These are phyloP conservation scores for Microchrysa polita DNA, from an alignment of 2,888 invertebrate genomes.

Conservation along the genomic window DNA sequence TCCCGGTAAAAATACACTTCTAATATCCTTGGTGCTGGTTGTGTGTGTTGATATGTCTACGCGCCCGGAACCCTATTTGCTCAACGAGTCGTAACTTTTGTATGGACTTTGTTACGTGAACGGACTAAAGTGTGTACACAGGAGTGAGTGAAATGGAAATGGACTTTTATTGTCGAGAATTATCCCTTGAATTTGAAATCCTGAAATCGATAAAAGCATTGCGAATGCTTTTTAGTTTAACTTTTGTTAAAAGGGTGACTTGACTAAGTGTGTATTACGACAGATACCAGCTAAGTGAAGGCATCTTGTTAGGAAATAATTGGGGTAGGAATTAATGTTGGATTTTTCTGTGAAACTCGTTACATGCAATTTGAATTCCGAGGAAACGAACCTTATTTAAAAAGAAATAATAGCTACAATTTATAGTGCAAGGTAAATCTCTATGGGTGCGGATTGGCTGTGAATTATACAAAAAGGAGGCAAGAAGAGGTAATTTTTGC, in stretches of 20 bases:
- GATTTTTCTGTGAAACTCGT: too few relatives aligned
- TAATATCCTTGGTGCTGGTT: conserved; percentile 1
- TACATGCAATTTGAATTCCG: too few relatives aligned
- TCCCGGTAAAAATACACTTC: neutral
- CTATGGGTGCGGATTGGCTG: too few relatives aligned
- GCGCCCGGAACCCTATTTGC: conserved; percentile 14
- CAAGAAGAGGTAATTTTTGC: too few relatives aligned
- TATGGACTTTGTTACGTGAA: conserved; percentile 30
- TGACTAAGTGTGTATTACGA: neutral
- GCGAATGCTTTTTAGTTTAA: conserved; percentile 23
- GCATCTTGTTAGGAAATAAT: neutral
- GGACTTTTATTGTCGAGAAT: neutral
- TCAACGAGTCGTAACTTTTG: conserved; percentile 34
- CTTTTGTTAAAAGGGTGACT: neutral
- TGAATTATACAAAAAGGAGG: too few relatives aligned
- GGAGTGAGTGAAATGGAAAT: conserved; percentile 32
- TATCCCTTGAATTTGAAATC: neutral
- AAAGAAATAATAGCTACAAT: too few relatives aligned
- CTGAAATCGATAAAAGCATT: conserved; percentile 14
- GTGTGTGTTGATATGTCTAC: conserved; percentile 9
- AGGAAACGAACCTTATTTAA: too few relatives aligned
- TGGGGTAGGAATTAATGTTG: too few relatives aligned
- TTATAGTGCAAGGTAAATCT: too few relatives aligned
- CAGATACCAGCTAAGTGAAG: neutral
- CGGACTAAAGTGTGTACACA: conserved; percentile 4